Evolutionary conservation across 1,140 invertebrate species (phyloP), one percentile per base, ranked within the genome.

Genomic region (Orius insidiosus): DNA sequence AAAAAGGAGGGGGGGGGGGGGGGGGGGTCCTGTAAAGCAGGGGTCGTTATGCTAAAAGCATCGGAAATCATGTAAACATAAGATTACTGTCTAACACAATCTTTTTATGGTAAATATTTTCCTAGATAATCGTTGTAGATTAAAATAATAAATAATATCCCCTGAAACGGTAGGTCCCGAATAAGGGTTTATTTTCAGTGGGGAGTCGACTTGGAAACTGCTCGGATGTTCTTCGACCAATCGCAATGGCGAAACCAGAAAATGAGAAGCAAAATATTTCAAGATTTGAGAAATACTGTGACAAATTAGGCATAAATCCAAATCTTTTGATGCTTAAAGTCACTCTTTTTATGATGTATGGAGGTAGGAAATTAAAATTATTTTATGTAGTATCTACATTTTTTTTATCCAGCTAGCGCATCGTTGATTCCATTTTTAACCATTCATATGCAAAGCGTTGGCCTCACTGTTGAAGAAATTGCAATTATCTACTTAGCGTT

Each of bases 391-490:
- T 34, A 9, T 10, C 36, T n/a, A n/a, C 47, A 32, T n/a, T 8
- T 30, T 45, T 46, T 52, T 43, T 53, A 71, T 69, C 16, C 60
- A 80, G 83, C 80, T 16, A 80, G 78, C 35, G 77, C 78, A 40
- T 82, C 81, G 11, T 65, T 87, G 35, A 58, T 87, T 37, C 84
- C 85, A 0, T 88, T 85, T 59, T 62, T 88, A 49, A 83, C 83
- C 1, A 78, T 88, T 48, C 85, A 86, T 60, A 87, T 87, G 85
- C 80, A 82, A 63, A 78, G 78, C 59, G 76, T 88, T 58, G 85
- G 84, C 46, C 65, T 89, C 14, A 79, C 79, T 14, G 75, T 85
- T 45, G 76, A 81, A 54, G 80, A 89, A 66, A 82, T 85, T 51
- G 80, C 81, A 35, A 75, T 85, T 54, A 80, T 87, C 52, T 87